Percentiles rank a stretch among this genome's conserved stretches.
phyloP scores from a whole-genome alignment of 2,888 invertebrate genomes.

The Deilephila porcellus region DNA sequence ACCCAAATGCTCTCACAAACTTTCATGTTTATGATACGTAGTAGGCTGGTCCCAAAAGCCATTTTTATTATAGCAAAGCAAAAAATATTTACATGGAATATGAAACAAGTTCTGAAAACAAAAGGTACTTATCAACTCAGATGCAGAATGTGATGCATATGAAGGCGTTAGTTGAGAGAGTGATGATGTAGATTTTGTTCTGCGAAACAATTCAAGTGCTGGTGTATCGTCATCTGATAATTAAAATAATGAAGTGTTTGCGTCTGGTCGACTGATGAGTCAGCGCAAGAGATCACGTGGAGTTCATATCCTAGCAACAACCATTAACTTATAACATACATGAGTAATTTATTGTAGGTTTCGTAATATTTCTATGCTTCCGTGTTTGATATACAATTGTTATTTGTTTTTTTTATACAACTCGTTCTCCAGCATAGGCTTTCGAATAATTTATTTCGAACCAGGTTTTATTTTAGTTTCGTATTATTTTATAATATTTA shows the following conservation, averaged over 20 bases:
- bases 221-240: slow-evolving; percentile 51
- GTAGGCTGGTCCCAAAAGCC: too few relatives aligned
- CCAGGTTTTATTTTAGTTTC: not conserved
- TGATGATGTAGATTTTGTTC: slow-evolving; percentile 40
- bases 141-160: not conserved
- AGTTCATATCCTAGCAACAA: slow-evolving; percentile 41
- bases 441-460: not conserved
- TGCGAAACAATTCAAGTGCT: slow-evolving; percentile 51
- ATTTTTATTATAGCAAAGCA: too few relatives aligned
- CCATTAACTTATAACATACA: slow-evolving; percentile 40
- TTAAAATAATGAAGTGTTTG: slow-evolving; percentile 55
- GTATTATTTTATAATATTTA: not conserved
- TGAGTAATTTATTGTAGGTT: slow-evolving; percentile 47
- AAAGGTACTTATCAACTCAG: too few relatives aligned
- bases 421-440: not conserved
- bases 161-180: not conserved
- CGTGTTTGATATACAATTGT: slow-evolving; percentile 53
- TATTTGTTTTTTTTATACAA: slow-evolving; percentile 34
- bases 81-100: too few relatives aligned
- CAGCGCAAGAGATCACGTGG: slow-evolving; percentile 52
- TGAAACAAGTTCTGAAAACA: too few relatives aligned
- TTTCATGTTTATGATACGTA: too few relatives aligned
- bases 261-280: slow-evolving; percentile 54
- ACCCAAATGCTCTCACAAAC: too few relatives aligned
- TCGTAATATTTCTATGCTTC: slow-evolving; percentile 49